Conservation (phyloP, 2,888 invertebrate species). For the Xylota segnis region DNA sequence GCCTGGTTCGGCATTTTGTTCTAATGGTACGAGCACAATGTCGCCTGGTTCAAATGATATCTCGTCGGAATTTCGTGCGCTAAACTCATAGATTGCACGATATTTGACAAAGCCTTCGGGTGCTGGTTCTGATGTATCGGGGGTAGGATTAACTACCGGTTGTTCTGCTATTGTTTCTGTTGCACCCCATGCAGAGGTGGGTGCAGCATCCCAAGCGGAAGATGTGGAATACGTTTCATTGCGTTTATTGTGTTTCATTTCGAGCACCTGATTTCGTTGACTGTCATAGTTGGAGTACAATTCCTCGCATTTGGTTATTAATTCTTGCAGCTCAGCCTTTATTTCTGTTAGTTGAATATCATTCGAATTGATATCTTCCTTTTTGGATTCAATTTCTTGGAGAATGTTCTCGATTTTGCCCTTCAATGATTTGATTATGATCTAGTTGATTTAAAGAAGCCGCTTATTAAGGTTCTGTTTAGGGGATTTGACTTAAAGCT, state of each 20-base stretch:
- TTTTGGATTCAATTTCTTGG: slow-evolving; percentile 91
- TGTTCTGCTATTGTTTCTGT: slow-evolving; percentile 81
- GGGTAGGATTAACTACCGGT: slow-evolving; percentile 58
- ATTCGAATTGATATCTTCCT: slow-evolving; percentile 92
- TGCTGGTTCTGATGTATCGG: slow-evolving; percentile 82
- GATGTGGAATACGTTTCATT: slow-evolving; percentile 82
- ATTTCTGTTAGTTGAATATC: slow-evolving; percentile 91
- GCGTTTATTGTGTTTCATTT: slow-evolving; percentile 86
- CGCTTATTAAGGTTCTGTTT: neutral
- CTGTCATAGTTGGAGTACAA: slow-evolving; percentile 89
- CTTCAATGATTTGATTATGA: slow-evolving; percentile 89
- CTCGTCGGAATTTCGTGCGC: slow-evolving; percentile 96
- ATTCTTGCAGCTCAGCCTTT: slow-evolving; percentile 87
- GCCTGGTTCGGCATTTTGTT: slow-evolving; percentile 97
- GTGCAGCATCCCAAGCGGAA: slow-evolving; percentile 86
- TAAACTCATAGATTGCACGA: slow-evolving; percentile 97
- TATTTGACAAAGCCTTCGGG: slow-evolving; percentile 88
- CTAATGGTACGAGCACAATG: slow-evolving; percentile 90
- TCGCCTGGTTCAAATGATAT: slow-evolving; percentile 97
- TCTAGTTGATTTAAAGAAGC: slow-evolving; percentile 83
- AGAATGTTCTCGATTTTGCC: slow-evolving; percentile 91
- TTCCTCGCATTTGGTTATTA: slow-evolving; percentile 89
- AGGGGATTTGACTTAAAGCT: slow-evolving; percentile 12
- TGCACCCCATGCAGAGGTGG: slow-evolving; percentile 79
- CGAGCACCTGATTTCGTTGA: slow-evolving; percentile 86